Evolutionary conservation across 2,797 vertebrate species (phyloP), one percentile per base, ranked within the genome.

Genomic region (Tangara arthus): DNA sequence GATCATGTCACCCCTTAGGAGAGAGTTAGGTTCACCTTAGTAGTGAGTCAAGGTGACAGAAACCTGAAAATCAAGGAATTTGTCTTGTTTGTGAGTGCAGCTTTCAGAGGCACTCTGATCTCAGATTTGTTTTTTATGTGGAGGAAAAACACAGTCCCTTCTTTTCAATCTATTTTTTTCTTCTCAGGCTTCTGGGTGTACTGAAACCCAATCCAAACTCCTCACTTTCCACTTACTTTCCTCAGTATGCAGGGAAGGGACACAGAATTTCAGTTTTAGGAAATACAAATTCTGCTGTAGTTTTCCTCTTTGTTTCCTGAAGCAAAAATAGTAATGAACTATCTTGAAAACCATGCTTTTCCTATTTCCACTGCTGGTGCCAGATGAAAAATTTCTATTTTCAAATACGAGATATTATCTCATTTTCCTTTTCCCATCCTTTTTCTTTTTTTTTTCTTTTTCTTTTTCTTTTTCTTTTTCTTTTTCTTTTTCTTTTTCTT

Each of bases 381-480:
- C 46, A 44, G 15, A 71, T 22, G 8, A 66, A 53, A 42, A 9
- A 34, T 3, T 44, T 23, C 11, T 37, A 37, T 24, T 44, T 69
- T 63, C 13, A n/a, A 56, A 50, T 35, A 7, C 5, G 27, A 86
- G 12, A 17, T 39, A 34, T 15, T 68, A 2, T 24, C 5, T 26
- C 3, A 2, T 35, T 87, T 63, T 56, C 2, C 3, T 56, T 84
- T 66, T 53, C 8, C 2, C 3, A 2, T 27, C 2, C 6, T 11
- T 35, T 89, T 68, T 49, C 3, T 3, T 56, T 63, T 66, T 55
- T 8, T 5, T 12, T 12, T 24, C 8, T 4, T 2, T 20, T 41
- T 10, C 24, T 7, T 0, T 0, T 8, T 52, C 12, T 2, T 3
- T 47, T n/a, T 61, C 8, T 12, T 5, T 10, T 12, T 7, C 5